Base-by-base conservation (phyloP, 2,113 vertebrate species). In the Vulpes vulpes region DNA sequence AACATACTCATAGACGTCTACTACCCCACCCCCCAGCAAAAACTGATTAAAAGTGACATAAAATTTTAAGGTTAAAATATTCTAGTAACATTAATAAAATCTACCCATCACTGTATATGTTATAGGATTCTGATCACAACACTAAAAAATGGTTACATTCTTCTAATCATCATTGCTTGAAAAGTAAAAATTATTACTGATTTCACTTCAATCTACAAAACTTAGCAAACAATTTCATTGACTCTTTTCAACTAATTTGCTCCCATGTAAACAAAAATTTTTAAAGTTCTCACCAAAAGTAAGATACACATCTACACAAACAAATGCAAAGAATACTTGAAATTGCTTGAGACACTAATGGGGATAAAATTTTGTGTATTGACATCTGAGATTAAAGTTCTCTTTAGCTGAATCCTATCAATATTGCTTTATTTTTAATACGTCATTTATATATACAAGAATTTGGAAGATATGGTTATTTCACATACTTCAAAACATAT, bases 101-200 rank as follows among this genome's bases (percentile, higher is more conserved):
- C 8, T 92, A 38, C 2, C 6, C 27, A n/a, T 59, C 1, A 49
- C 7, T 62, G 15, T 38, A 7, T 19, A 71, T n/a, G 12, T 53
- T 59, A 69, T 1, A 85, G 20, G 27, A 95, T 51, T 73, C 35
- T 88, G 16, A 87, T 22, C 32, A 85, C 22, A 95, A 11, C 1
- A 53, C 60, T 76, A 74, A 65, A 64, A 27, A 85, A 32, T 22
- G 19, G 0, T 20, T 82, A 74, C 12, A 69, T 2, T 62, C 17
- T 73, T 94, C 76, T 79, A 87, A 35, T 76, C 23, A 43, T 65
- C 19, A 80, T 22, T 32, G 11, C 65, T 94, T 83, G 55, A 79
- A 93, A 97, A 89, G 10, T 91, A 35, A 95, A 91, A 96, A 59
- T 93, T 53, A 92, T 51, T 97, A 43, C 65, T 83, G 6, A 82